phyloP scores from a whole-genome alignment of 2,888 invertebrate species.

The Neoaliturus tenellus region DNA sequence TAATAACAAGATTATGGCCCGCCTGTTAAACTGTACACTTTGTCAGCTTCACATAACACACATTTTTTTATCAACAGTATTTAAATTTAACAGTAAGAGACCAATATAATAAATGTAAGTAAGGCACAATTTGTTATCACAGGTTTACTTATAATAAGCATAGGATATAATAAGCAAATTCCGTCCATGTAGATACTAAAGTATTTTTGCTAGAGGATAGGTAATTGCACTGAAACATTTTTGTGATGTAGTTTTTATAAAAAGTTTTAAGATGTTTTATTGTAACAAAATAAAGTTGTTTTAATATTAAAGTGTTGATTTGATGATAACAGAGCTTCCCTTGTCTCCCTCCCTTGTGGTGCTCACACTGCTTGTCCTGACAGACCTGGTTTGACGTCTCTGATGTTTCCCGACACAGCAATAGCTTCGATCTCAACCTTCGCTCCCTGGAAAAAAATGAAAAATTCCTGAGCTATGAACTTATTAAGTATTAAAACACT shows the following conservation, averaged over 20 bases:
- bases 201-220: neutral
- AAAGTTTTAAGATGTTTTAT: conserved; percentile 21
- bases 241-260: conserved; percentile 41
- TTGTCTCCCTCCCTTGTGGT: neutral
- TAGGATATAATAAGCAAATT: too few relatives aligned
- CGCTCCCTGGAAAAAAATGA: conserved; percentile 75
- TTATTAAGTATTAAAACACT: too few relatives aligned
- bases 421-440: conserved; percentile 91
- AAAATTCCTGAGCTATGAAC: neutral
- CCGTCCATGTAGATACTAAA: neutral
- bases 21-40: too few relatives aligned
- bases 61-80: too few relatives aligned
- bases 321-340: neutral
- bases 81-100: too few relatives aligned
- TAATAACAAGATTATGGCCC: too few relatives aligned
- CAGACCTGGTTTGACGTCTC: conserved; percentile 14
- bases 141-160: too few relatives aligned
- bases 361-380: too few relatives aligned
- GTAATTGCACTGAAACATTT: neutral
- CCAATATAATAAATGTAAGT: too few relatives aligned
- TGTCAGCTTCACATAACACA: too few relatives aligned
- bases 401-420: conserved; percentile 70
- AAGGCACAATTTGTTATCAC: too few relatives aligned
- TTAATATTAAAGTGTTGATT: conserved; percentile 26
- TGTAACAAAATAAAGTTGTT: conserved; percentile 40